Evolutionary conservation across 2,888 invertebrate species (phyloP), one percentile per base, ranked within the genome.

Genomic region (Syrista parreyssii): DNA sequence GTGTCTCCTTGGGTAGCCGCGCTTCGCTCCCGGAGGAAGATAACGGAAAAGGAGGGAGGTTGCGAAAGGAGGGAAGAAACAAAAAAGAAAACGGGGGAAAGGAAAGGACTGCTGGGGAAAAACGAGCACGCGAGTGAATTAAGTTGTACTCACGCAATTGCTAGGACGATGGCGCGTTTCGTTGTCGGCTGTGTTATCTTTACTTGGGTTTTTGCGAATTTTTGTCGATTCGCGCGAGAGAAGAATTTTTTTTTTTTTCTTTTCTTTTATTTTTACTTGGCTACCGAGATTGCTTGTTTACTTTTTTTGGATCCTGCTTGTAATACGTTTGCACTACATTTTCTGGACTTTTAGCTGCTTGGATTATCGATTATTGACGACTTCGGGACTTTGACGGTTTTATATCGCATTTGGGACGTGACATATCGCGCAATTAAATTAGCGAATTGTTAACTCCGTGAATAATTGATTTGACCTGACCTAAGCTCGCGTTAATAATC

Each of bases 101-200:
- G 80, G 78, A 75, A 78, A 77, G 74, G 79, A 55, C 40, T 55
- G 23, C 71, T 30, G 71, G 69, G 33, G 71, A 71, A 32, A 71
- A 77, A 73, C 80, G 75, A 77, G 80, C 79, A 79, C 78, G 78
- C 76, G 76, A 79, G 80, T 77, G 81, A 83, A 82, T 83, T 80
- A 82, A 83, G 83, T 82, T 83, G 83, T 81, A 83, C 80, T 79
- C 78, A 78, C 81, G 79, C 71, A 71, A 71, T 71, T 71, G 71
- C 71, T 71, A 71, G 71, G 71, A 23, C 40, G 40, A 55, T 23
- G 40, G 71, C 33, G 31, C 71, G 71, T 71, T 31, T 71, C 71
- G 40, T 55, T 55, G 40, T 23, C 40, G 23, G 40, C 40, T 55
- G 40, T 23, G 9, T 55, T 55, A 55, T 55, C 40, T 23, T 55